Evolutionary conservation across 2,113 vertebrate genomes (phyloP).

Genomic region (Xenus cinereus): DNA sequence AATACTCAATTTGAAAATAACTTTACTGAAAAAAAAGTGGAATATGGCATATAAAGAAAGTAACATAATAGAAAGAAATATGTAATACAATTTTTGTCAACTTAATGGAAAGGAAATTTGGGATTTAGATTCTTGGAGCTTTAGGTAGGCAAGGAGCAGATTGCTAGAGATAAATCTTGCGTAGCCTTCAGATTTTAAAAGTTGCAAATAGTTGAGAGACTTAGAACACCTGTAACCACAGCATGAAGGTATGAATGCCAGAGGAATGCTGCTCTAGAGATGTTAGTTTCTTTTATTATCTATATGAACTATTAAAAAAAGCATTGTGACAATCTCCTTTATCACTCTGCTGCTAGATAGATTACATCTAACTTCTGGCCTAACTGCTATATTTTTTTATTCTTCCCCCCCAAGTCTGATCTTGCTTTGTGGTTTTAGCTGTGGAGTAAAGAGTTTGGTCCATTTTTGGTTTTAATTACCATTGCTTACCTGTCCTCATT

Average conservation of each 20-base stretch:
- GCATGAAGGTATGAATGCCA: background rate
- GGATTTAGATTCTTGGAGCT: background rate
- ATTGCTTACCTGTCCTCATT: background rate
- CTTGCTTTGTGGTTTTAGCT: background rate
- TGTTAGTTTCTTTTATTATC: background rate
- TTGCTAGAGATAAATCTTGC: background rate
- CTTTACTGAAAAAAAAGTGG: background rate
- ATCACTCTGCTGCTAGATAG: background rate
- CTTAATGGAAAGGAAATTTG: background rate
- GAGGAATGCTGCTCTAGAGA: background rate
- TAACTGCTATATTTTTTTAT: background rate
- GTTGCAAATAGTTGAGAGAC: background rate
- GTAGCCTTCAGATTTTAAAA: background rate
- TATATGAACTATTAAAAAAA: background rate
- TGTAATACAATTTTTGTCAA: background rate
- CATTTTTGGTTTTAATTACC: background rate
- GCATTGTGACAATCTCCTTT: background rate
- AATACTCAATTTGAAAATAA: background rate
- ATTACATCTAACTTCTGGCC: background rate
- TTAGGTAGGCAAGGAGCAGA: background rate
- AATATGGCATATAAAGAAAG: background rate
- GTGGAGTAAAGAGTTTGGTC: background rate
- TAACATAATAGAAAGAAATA: background rate
- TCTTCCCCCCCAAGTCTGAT: background rate
- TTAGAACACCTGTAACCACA: background rate